phyloP scores from a whole-genome alignment of 2,797 vertebrate genomes.

The Brachyalestes nurse region DNA sequence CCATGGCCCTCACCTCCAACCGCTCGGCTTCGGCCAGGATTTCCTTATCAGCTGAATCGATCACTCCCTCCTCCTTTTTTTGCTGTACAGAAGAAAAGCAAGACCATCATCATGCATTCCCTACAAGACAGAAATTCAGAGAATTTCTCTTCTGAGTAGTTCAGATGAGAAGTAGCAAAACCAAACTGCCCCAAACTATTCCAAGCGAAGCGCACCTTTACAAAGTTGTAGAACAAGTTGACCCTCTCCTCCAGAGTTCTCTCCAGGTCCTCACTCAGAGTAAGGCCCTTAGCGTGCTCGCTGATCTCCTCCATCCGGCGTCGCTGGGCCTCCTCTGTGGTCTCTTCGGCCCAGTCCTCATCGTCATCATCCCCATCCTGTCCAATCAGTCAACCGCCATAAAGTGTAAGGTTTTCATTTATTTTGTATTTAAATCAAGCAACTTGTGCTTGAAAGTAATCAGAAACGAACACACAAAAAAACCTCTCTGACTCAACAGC shows the following conservation, averaged over 20 bases:
- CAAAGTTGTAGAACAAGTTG: slow-evolving; percentile 96
- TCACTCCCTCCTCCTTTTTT: slow-evolving; percentile 91
- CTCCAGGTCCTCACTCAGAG: slow-evolving; percentile 94
- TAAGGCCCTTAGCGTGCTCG: slow-evolving; percentile 95
- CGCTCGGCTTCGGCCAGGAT: slow-evolving; percentile 95
- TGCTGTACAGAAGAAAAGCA: slow-evolving; percentile 73
- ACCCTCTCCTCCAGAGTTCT: slow-evolving; percentile 94
- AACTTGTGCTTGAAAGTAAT: no score
- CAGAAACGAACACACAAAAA: no score
- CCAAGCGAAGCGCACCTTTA: slow-evolving; percentile 82
- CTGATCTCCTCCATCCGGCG: slow-evolving; percentile 99
- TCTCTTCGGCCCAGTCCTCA: slow-evolving; percentile 98
- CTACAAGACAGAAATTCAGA: background rate
- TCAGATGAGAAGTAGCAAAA: background rate
- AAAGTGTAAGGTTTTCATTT: background rate
- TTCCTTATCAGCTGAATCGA: slow-evolving; percentile 91
- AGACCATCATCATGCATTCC: background rate
- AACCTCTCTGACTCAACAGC: no score
- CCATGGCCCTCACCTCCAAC: slow-evolving; percentile 95
- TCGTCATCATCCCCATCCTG: slow-evolving; percentile 90
- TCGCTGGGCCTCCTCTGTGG: slow-evolving; percentile 94
- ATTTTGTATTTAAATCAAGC: no score
- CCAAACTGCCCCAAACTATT: background rate
- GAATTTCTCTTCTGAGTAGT: background rate
- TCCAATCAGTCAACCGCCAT: background rate